phyloP scores from a whole-genome alignment of 1,140 invertebrate genomes.

The Meteorus sp. region DNA sequence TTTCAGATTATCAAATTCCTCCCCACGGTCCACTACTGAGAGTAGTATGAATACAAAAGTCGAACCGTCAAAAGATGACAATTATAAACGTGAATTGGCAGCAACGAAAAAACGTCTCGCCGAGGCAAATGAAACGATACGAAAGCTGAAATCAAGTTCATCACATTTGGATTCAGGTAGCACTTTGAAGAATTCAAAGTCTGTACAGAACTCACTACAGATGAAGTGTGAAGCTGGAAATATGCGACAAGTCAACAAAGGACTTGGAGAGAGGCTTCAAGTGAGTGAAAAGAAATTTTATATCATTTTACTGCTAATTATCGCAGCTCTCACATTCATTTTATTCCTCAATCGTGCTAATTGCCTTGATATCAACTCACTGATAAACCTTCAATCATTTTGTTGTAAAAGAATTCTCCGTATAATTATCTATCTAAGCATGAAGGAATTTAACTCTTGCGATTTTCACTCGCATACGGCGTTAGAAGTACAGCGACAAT shows the following conservation, averaged over 20 bases:
- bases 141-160: constrained; percentile 37
- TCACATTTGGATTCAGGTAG: constrained; percentile 29
- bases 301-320: too few species aligned
- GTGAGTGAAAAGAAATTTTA: constrained; percentile 37
- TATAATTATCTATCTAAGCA: too few species aligned
- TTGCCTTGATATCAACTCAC: too few species aligned
- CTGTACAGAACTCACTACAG: constrained; percentile 26
- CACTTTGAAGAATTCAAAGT: constrained; percentile 32
- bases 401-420: too few species aligned
- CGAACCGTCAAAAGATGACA: constrained; percentile 41
- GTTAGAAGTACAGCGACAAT: too few species aligned
- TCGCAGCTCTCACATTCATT: too few species aligned
- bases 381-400: too few species aligned
- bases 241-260: constrained; percentile 39
- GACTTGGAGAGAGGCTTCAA: constrained; percentile 44
- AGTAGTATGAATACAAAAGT: constrained; percentile 30
- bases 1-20: constrained; percentile 37
- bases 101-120: constrained; percentile 40
- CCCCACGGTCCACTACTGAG: constrained; percentile 23
- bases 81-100: constrained; percentile 41
- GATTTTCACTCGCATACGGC: too few species aligned
- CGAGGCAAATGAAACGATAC: constrained; percentile 43
- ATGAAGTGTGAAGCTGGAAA: constrained; percentile 39
- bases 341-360: too few species aligned
- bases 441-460: too few species aligned